phyloP scores from a whole-genome alignment of 2,797 vertebrate species.

The Diglossa cyanea region DNA sequence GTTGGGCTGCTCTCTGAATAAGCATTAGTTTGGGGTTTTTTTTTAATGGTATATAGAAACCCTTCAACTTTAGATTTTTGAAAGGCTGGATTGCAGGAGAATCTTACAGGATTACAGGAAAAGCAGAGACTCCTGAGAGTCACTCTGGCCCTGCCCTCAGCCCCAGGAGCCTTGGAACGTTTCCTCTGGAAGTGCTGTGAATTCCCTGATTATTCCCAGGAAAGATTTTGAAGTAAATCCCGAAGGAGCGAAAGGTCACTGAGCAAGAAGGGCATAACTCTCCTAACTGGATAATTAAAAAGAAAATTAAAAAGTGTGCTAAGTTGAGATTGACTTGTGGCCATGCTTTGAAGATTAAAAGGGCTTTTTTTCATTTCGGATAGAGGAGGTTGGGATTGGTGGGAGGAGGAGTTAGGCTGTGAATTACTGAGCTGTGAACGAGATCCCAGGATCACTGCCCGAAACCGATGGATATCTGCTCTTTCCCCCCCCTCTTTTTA shows the following conservation, averaged over 20 bases:
- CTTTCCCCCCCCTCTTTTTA: fast-evolving
- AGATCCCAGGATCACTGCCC: background rate
- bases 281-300: slow-evolving; percentile 42
- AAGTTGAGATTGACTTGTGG: slow-evolving; percentile 39
- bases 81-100: too few relatives aligned
- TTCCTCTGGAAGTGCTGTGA: background rate
- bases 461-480: background rate
- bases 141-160: background rate
- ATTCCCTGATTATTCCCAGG: slow-evolving; percentile 14
- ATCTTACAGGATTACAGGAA: too few relatives aligned
- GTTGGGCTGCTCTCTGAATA: too few relatives aligned
- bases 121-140: background rate
- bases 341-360: slow-evolving; percentile 54
- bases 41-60: too few relatives aligned
- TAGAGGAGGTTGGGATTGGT: background rate
- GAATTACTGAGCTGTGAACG: background rate
- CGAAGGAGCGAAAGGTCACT: slow-evolving; percentile 5
- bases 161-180: background rate
- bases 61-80: too few relatives aligned
- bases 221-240: slow-evolving; percentile 25
- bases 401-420: background rate
- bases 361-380: background rate
- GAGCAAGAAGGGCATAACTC: background rate
- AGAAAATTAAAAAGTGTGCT: slow-evolving; percentile 37
- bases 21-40: too few relatives aligned